A percentile compares a stretch with the other conserved stretches of the same genome.
These are phyloP conservation scores for Gonioctena quinquepunctata DNA, from an alignment of 1,140 invertebrate species.

Conservation along the genomic window DNA sequence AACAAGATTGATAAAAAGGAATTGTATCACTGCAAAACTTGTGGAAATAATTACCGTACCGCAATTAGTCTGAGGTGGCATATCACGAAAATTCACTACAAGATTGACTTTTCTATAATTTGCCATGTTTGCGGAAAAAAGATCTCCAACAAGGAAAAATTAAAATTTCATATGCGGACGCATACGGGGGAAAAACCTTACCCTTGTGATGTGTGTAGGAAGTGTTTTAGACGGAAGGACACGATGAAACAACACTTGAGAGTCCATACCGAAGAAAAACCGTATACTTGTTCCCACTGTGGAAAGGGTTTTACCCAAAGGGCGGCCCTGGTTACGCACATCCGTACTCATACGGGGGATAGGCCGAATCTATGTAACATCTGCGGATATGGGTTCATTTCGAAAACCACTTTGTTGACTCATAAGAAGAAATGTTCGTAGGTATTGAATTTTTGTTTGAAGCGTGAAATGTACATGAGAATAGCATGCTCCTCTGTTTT, in stretches of 20 bases:
- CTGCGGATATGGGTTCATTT: slow-evolving; percentile 59
- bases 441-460: too few species aligned
- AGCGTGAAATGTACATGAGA: too few species aligned
- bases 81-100: slow-evolving; percentile 6
- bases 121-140: slow-evolving; percentile 53
- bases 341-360: slow-evolving; percentile 53
- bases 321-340: slow-evolving; percentile 63
- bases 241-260: slow-evolving; percentile 56
- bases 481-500: too few species aligned
- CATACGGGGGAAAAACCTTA: slow-evolving; percentile 64
- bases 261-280: slow-evolving; percentile 58
- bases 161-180: slow-evolving; percentile 56
- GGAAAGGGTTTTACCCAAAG: slow-evolving; percentile 70
- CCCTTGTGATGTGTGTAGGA: slow-evolving; percentile 58
- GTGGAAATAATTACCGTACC: slow-evolving; percentile 45
- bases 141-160: slow-evolving; percentile 46
- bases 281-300: slow-evolving; percentile 61
- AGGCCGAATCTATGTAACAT: slow-evolving; percentile 56
- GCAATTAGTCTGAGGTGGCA: background rate
- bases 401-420: slow-evolving; percentile 63
- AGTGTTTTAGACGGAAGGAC: slow-evolving; percentile 55
- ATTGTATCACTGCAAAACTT: slow-evolving; percentile 44
- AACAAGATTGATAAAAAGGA: too few species aligned
- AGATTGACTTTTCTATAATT: slow-evolving; percentile 53
- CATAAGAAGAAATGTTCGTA: slow-evolving; percentile 61